phyloP scores from a whole-genome alignment of 2,888 invertebrate genomes.

The Parascotia fuliginaria region DNA sequence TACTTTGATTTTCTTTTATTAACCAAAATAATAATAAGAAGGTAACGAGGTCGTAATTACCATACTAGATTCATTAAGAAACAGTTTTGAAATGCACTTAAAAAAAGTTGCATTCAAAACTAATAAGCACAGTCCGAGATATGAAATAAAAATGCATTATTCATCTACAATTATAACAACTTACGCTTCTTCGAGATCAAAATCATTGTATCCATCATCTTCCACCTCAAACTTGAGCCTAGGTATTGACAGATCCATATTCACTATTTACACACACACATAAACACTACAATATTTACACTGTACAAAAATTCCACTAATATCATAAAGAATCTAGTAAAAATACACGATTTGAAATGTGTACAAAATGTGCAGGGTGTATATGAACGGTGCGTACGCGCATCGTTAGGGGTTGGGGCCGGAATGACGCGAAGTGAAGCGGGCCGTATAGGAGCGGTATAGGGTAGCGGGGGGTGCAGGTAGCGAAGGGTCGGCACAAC shows the following conservation, averaged over 20 bases:
- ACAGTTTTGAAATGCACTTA: not conserved
- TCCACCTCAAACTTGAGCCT: conserved; percentile 68
- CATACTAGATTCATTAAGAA: conserved; percentile 9
- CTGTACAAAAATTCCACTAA: conserved; percentile 45
- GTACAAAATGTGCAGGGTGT: conserved; percentile 18
- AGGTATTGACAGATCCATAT: conserved; percentile 76
- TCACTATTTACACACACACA: conserved; percentile 43
- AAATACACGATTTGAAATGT: conserved; percentile 34
- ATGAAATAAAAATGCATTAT: not conserved
- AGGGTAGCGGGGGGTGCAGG: conserved; percentile 53
- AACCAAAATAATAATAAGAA: not conserved
- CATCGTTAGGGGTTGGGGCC: conserved; percentile 68
- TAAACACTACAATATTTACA: conserved; percentile 39
- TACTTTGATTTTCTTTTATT: too few species aligned
- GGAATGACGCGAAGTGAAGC: conserved; percentile 53
- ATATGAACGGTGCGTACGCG: conserved; percentile 61
- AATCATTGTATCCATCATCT: conserved; percentile 65
- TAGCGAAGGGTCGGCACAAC: conserved; percentile 65
- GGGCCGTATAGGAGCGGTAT: conserved; percentile 22
- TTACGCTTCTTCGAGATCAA: conserved; percentile 49
- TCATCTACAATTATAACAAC: conserved; percentile 26
- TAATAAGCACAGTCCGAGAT: not conserved
- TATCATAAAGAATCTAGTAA: conserved; percentile 53
- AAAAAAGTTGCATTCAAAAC: conserved; percentile 9
- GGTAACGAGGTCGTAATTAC: conserved; percentile 15